Conservation (phyloP, 2,113 vertebrate species). For the Malurus melanocephalus region DNA sequence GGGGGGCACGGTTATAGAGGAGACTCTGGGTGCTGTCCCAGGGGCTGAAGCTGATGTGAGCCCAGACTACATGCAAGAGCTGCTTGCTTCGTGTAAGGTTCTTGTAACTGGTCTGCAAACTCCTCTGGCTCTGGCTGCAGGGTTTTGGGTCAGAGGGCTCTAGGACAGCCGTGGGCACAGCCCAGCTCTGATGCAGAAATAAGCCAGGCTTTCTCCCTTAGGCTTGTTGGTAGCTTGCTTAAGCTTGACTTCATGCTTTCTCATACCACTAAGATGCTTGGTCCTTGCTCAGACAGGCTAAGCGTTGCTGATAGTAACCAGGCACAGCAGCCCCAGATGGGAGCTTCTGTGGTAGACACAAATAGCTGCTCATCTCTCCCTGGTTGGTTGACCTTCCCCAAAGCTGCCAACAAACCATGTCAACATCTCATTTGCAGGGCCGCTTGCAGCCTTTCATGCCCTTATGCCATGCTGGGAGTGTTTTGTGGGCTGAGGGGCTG, state of each 20-base stretch:
- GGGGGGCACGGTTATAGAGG: not conserved
- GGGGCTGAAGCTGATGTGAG: not conserved
- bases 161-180: not conserved
- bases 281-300: not conserved
- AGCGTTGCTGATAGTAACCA: not conserved
- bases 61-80: fast-evolving
- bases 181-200: not conserved
- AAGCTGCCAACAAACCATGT: not conserved
- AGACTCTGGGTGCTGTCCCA: not conserved
- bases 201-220: not conserved
- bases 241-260: not conserved
- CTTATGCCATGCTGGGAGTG: fast-evolving
- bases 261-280: fast-evolving
- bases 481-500: not conserved
- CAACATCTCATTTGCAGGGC: fast-evolving
- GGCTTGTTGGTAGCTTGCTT: not conserved
- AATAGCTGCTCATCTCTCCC: not conserved
- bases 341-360: not conserved
- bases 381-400: not conserved
- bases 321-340: not conserved
- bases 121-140: not conserved
- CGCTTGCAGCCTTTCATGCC: not conserved
- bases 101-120: not conserved
- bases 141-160: not conserved
- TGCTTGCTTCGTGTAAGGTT: not conserved